These are phyloP conservation scores for Glyptemys insculpta DNA, from an alignment of 2,797 vertebrate genomes.

Conservation along the genomic window DNA sequence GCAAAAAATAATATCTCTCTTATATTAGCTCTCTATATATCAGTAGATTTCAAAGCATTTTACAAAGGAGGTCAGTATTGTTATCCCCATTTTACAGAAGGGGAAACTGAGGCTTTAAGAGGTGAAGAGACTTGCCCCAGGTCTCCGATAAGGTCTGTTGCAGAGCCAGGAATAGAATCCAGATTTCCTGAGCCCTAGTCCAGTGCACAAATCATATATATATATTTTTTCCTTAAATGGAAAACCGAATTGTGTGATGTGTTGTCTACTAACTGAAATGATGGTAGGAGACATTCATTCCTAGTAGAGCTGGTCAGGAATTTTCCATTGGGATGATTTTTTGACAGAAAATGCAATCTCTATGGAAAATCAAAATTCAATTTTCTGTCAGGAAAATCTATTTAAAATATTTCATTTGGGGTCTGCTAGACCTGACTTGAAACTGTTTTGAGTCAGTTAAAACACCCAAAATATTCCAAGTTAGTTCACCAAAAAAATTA, in stretches of 20 bases:
- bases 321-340: background rate
- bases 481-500: background rate
- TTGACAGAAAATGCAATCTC: background rate
- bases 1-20: too few relatives aligned
- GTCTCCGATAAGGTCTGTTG: accelerated
- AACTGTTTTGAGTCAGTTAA: too few relatives aligned
- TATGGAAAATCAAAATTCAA: too few relatives aligned
- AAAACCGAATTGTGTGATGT: too few relatives aligned
- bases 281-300: background rate
- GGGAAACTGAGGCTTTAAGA: background rate
- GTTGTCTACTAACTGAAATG: too few relatives aligned
- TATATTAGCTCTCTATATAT: too few relatives aligned
- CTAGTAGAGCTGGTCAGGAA: background rate
- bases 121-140: background rate
- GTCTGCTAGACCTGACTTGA: too few relatives aligned
- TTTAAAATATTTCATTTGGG: background rate
- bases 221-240: background rate
- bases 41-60: too few relatives aligned
- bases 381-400: background rate
- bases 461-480: too few relatives aligned
- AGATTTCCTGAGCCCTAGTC: background rate
- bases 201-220: background rate
- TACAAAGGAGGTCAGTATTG: background rate
- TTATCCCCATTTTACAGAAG: background rate
- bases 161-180: background rate